Percentiles rank a stretch among this genome's conserved stretches.
These are phyloP conservation scores for Xiphophorus hellerii DNA, from an alignment of 2,113 vertebrate species.

Conservation along the genomic window DNA sequence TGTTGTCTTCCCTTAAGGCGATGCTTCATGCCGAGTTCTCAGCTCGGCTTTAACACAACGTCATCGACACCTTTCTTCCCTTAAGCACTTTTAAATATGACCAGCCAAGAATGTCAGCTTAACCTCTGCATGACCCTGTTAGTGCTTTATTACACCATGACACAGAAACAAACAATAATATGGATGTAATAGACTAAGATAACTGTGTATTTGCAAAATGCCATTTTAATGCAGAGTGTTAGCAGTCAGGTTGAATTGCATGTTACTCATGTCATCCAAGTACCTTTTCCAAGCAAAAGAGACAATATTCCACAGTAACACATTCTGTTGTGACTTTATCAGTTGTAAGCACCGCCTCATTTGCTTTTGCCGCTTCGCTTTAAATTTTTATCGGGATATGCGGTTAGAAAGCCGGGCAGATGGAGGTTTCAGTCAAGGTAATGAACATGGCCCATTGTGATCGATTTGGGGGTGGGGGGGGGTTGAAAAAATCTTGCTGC, in stretches of 20 bases:
- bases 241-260: not conserved
- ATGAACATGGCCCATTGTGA: too few species aligned
- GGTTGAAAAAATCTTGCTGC: too few species aligned
- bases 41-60: constrained; percentile 32
- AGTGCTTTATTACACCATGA: not conserved
- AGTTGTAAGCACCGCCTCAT: too few species aligned
- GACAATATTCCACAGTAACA: too few species aligned
- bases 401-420: not conserved
- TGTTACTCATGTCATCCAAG: too few species aligned
- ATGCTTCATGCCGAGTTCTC: constrained; percentile 42
- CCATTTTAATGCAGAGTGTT: not conserved
- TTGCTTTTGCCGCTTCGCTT: too few species aligned
- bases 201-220: not conserved
- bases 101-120: constrained; percentile 25
- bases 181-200: not conserved
- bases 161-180: not conserved
- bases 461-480: too few species aligned
- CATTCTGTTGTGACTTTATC: too few species aligned
- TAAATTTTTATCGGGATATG: too few species aligned
- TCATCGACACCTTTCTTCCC: constrained; percentile 9
- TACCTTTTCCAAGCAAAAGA: too few species aligned
- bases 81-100: constrained; percentile 31
- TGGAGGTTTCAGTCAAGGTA: not conserved
- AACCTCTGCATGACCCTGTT: constrained; percentile 31
- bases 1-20: constrained; percentile 11